phyloP scores from a whole-genome alignment of 2,797 vertebrate genomes.

The Acanthis flammea region DNA sequence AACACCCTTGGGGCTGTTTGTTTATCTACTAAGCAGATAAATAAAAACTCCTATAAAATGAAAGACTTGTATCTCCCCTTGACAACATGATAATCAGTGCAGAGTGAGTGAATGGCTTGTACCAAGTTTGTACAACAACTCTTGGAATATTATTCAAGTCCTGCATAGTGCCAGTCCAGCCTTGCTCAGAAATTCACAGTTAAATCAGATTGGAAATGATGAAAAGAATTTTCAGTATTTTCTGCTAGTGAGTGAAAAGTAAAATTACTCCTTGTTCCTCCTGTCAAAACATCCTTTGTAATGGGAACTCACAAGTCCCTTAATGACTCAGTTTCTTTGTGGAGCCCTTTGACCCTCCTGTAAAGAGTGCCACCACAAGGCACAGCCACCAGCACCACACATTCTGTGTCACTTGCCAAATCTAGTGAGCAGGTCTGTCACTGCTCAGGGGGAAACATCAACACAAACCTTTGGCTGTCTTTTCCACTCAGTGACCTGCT shows the following conservation, averaged over 20 bases:
- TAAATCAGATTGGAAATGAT: neutral
- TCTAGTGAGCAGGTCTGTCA: neutral
- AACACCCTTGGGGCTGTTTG: neutral
- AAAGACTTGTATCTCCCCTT: neutral
- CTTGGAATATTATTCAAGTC: neutral
- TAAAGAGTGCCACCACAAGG: rapidly evolving
- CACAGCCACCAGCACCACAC: neutral
- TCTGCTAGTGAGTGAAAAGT: neutral
- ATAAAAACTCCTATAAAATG: neutral
- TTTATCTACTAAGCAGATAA: neutral
- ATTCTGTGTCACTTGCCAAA: rapidly evolving
- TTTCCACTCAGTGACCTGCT: rapidly evolving
- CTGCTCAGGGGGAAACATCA: neutral
- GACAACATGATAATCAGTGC: neutral
- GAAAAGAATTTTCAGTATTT: neutral
- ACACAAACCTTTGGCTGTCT: neutral
- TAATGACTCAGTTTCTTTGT: neutral
- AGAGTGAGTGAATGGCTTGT: neutral
- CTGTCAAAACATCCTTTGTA: neutral
- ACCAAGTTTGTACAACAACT: neutral
- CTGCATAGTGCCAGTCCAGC: neutral
- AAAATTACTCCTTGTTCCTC: neutral
- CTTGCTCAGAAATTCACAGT: neutral
- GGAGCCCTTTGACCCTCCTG: neutral
- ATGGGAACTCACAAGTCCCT: neutral